phyloP scores from a whole-genome alignment of 1,140 invertebrate genomes.

The Pseudomyrmex dendroicus region DNA sequence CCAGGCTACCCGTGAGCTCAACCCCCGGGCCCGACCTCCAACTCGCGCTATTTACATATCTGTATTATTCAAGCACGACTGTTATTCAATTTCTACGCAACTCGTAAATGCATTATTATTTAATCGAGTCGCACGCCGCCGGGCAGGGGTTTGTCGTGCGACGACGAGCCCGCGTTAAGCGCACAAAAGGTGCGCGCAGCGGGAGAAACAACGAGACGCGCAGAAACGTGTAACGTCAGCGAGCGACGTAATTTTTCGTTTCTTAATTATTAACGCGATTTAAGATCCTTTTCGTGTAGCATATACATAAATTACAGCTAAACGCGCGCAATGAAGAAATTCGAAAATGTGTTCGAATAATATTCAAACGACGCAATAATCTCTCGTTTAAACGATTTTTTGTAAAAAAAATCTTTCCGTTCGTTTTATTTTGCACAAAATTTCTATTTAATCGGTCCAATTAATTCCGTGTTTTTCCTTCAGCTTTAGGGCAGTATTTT shows the following conservation, averaged over 20 bases:
- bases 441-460: not conserved
- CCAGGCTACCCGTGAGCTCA: conserved; percentile 30
- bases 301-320: not conserved
- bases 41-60: conserved; percentile 81
- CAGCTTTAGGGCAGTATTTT: not conserved
- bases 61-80: conserved; percentile 84
- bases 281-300: not conserved
- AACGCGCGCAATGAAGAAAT: not conserved
- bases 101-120: conserved; percentile 83
- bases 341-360: not conserved
- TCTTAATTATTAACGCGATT: conserved; percentile 34
- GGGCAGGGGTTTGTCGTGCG: conserved; percentile 40
- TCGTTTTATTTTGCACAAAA: not conserved
- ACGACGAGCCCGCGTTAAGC: conserved; percentile 62
- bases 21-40: conserved; percentile 53
- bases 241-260: not conserved
- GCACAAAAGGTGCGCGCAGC: not conserved
- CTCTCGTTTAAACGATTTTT: not conserved
- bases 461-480: not conserved
- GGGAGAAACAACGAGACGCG: not conserved
- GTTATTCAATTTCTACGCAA: conserved; percentile 84
- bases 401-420: not conserved
- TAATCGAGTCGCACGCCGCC: conserved; percentile 61
- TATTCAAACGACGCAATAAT: not conserved
- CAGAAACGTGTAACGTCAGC: conserved; percentile 13